Evolutionary conservation across 2,888 invertebrate species (phyloP).

Genomic region (Drosophila affinis): DNA sequence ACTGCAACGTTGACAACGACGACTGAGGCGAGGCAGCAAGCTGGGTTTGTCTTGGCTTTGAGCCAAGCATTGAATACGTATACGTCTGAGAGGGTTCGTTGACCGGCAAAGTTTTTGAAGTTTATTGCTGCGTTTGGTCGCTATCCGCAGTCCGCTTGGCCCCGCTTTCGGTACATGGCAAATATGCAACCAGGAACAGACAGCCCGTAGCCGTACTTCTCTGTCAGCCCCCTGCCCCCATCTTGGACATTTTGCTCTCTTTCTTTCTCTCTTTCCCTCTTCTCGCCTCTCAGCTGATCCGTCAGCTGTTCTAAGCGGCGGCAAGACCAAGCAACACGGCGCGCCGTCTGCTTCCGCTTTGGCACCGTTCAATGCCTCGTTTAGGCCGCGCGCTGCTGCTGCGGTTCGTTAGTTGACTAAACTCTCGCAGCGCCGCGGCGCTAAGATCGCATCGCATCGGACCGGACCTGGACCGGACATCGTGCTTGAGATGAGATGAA

Average conservation of each 20-base stretch:
- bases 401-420: not conserved
- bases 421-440: not conserved
- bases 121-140: conserved; percentile 63
- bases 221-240: no score
- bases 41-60: conserved; percentile 53
- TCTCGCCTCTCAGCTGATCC: conserved; percentile 12
- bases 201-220: not conserved
- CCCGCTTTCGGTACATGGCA: conserved; percentile 73
- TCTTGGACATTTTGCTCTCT: not conserved
- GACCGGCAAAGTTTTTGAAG: conserved; percentile 69
- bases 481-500: not conserved
- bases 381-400: not conserved
- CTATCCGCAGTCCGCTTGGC: conserved; percentile 47
- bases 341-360: conserved; percentile 30
- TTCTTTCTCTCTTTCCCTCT: conserved; percentile 12
- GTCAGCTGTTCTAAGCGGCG: conserved; percentile 41
- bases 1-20: conserved; percentile 1
- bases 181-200: conserved; percentile 80
- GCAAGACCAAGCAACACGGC: no score
- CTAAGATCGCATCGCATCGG: conserved; percentile 1
- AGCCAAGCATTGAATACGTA: conserved; percentile 45
- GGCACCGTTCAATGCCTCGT: conserved; percentile 16
- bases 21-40: conserved; percentile 29
- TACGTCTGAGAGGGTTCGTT: conserved; percentile 66
- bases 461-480: conserved; percentile 1